These are phyloP conservation scores for Drosophila kanekoi DNA, from an alignment of 2,888 invertebrate genomes.

Conservation along the genomic window DNA sequence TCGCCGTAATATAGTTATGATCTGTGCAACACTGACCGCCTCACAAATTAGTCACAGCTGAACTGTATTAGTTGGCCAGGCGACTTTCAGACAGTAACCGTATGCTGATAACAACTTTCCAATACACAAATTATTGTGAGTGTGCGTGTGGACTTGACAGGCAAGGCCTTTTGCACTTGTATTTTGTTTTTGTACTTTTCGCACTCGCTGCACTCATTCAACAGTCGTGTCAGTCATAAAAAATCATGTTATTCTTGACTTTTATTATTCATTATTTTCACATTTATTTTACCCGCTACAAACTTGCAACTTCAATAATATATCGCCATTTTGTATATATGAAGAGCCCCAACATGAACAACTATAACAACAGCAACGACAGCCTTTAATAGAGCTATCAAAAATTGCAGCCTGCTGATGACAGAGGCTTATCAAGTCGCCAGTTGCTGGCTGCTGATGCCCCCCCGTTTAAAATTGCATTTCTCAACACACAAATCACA, in stretches of 20 bases:
- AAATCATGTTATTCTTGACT: slow-evolving; percentile 82
- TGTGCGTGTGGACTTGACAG: slow-evolving; percentile 23
- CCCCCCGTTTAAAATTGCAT: slow-evolving; percentile 77
- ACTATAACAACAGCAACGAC: slow-evolving; percentile 1
- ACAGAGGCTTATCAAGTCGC: slow-evolving; percentile 71
- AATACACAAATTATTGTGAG: neutral
- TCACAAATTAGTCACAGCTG: slow-evolving; percentile 71
- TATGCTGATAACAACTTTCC: slow-evolving; percentile 59
- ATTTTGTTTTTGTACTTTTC: slow-evolving; percentile 11
- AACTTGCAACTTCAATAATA: slow-evolving; percentile 51
- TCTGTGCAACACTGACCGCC: slow-evolving; percentile 63
- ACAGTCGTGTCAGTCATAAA: slow-evolving; percentile 68
- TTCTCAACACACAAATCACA: slow-evolving; percentile 78
- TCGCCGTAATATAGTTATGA: slow-evolving; percentile 71
- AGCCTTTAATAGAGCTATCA: slow-evolving; percentile 75
- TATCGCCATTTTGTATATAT: slow-evolving; percentile 50
- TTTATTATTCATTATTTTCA: slow-evolving; percentile 84
- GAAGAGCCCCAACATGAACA: neutral
- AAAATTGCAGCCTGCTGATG: slow-evolving; percentile 60
- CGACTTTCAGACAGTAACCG: slow-evolving; percentile 35
- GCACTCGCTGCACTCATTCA: slow-evolving; percentile 23
- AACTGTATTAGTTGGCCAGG: slow-evolving; percentile 37
- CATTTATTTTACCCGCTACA: slow-evolving; percentile 70
- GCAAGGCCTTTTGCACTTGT: slow-evolving; percentile 40
- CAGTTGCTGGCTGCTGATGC: slow-evolving; percentile 36